Evolutionary conservation across 2,113 vertebrate species (phyloP).

Genomic region (Antechinus stuartii): DNA sequence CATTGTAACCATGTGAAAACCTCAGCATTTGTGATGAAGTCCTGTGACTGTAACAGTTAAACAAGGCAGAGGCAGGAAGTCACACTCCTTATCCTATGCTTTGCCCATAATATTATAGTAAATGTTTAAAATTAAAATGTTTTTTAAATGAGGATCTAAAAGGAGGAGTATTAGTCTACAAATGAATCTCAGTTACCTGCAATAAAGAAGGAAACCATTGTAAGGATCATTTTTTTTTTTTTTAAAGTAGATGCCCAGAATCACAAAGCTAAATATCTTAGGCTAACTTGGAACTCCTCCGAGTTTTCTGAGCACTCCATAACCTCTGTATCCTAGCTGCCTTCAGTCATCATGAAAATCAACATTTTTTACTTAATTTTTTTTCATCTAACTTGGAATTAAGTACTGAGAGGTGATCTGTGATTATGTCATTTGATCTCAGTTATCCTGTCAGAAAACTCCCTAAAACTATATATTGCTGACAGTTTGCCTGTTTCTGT

Average conservation of each 20-base stretch:
- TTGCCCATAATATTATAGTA: neutral
- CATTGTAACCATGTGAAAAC: neutral
- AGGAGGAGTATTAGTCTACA: neutral
- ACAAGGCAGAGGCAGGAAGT: neutral
- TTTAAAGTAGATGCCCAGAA: neutral
- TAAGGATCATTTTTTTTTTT: neutral
- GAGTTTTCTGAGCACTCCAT: neutral
- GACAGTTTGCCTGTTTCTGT: neutral
- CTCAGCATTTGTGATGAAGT: neutral
- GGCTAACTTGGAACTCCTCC: neutral
- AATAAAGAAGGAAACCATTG: neutral
- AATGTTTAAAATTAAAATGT: neutral
- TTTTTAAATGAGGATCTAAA: neutral
- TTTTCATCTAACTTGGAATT: neutral
- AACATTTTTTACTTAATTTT: neutral
- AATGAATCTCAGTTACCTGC: neutral
- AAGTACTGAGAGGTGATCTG: neutral
- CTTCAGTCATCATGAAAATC: neutral
- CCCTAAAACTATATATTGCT: neutral
- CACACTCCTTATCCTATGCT: neutral
- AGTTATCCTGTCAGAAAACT: neutral
- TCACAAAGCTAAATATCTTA: neutral
- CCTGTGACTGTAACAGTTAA: neutral
- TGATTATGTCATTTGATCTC: neutral
- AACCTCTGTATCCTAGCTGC: neutral